These are phyloP conservation scores for Sarcophaga rosellei DNA, from an alignment of 2,888 invertebrate species.

Conservation along the genomic window DNA sequence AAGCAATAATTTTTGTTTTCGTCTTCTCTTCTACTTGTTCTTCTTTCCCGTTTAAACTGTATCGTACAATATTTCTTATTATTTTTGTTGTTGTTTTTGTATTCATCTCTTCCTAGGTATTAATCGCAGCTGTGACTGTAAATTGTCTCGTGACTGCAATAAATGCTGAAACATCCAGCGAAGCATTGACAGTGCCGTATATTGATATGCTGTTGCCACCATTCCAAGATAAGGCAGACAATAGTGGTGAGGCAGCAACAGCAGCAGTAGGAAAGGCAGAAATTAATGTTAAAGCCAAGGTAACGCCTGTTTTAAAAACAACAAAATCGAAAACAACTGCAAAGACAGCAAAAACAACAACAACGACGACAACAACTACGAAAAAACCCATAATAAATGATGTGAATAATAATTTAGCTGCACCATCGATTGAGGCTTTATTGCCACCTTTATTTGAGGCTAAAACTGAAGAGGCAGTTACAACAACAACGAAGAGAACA, in stretches of 20 bases:
- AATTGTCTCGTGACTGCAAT: conserved; percentile 72
- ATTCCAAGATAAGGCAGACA: conserved; percentile 63
- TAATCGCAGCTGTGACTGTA: conserved; percentile 73
- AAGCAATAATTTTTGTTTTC: not conserved
- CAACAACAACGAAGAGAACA: conserved; percentile 23
- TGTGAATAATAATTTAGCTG: conserved; percentile 42
- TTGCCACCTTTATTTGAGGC: conserved; percentile 56
- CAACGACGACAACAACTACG: conserved; percentile 33
- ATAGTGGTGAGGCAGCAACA: conserved; percentile 24
- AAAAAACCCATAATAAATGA: conserved; percentile 40
- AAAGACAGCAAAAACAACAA: not conserved
- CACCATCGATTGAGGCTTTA: conserved; percentile 60
- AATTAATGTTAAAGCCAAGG: conserved; percentile 46
- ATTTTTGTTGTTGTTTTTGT: not conserved
- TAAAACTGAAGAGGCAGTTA: conserved; percentile 35
- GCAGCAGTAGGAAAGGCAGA: conserved; percentile 24
- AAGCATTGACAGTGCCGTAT: conserved; percentile 74
- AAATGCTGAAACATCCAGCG: conserved; percentile 70
- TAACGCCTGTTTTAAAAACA: conserved; percentile 39
- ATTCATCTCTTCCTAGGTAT: conserved; percentile 71
- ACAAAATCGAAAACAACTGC: not conserved
- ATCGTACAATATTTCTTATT: not conserved
- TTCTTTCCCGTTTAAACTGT: not conserved
- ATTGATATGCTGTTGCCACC: conserved; percentile 79
- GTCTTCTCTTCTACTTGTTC: not conserved